These are phyloP conservation scores for Troides oblongomaculatus DNA, from an alignment of 2,888 invertebrate genomes.

Conservation along the genomic window DNA sequence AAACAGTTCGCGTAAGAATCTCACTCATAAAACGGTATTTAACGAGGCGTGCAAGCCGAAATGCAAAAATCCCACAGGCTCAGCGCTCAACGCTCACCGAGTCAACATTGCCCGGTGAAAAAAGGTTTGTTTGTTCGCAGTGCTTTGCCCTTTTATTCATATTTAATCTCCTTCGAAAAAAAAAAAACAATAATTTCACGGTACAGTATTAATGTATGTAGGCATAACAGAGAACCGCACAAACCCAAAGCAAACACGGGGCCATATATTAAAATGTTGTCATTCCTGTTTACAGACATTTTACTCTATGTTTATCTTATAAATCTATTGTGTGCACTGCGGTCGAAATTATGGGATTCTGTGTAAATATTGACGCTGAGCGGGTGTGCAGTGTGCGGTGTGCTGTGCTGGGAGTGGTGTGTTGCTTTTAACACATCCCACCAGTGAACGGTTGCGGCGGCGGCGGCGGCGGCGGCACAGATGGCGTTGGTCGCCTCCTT, in stretches of 20 bases:
- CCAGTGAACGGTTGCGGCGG: conserved; percentile 45
- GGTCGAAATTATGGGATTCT: conserved; percentile 78
- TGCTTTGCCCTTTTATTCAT: conserved; percentile 75
- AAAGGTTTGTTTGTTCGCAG: conserved; percentile 64
- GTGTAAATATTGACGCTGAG: conserved; percentile 73
- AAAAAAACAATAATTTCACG: conserved; percentile 77
- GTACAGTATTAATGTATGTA: conserved; percentile 78
- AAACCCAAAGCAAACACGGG: conserved; percentile 71
- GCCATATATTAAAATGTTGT: conserved; percentile 79
- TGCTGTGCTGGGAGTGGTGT: conserved; percentile 35
- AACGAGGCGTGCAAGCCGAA: conserved; percentile 52
- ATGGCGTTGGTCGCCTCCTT: conserved; percentile 50
- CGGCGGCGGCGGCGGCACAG: conserved; percentile 40
- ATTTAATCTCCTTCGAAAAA: conserved; percentile 74
- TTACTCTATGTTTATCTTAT: conserved; percentile 79
- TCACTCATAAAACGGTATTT: conserved; percentile 52
- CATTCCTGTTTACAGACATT: conserved; percentile 79
- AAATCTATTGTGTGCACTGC: conserved; percentile 78
- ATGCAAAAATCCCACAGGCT: conserved; percentile 64
- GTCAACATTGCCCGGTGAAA: conserved; percentile 59
- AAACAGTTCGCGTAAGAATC: conserved; percentile 40
- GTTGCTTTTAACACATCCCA: conserved; percentile 77
- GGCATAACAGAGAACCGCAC: conserved; percentile 73
- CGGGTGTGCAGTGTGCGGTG: conserved; percentile 53
- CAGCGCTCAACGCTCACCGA: conserved; percentile 42